Base-by-base conservation (phyloP, 2,113 vertebrate species). In the Arizona elegans region DNA sequence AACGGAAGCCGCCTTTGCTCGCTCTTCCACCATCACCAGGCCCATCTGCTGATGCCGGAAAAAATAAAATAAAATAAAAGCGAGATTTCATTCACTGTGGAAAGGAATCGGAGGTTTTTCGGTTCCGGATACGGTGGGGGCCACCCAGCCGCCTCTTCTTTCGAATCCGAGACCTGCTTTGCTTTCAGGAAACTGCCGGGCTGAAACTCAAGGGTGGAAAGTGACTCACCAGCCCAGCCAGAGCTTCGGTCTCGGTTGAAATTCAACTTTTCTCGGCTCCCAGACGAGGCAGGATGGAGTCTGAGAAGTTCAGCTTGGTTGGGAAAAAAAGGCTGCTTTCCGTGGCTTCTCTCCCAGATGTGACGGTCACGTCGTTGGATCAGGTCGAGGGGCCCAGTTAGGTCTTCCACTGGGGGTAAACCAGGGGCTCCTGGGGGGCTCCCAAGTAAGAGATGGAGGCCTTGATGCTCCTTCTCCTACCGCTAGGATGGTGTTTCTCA, bases 101-200 rank as follows among this genome's bases (percentile, higher is more conserved):
- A 81, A 97, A 97, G 96, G 96, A 97, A 97, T 96, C 95, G 96
- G 95, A 94, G 96, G 97, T 98, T 98, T 75, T 75, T 98, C 97
- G 92, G 97, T 98, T 98, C 97, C 96, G 92, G 96, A 97, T 96
- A 95, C 95, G 95, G 95, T 96, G 96, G 96, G 95, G 95, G 96
- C 95, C 47, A 50, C 47, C 47, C 97, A 96, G 96, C 92, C 92
- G 3, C 90, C 29, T 56, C 93, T 93, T 55, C 96, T 96, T 92
- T 33, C 94, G 93, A 97, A 96, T 96, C 96, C 88, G 96, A 5
- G 90, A 15, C 92, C 96, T 94, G 94, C 94, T 96, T 96, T 95
- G 94, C 93, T 96, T 96, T 96, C 97, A 97, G 97, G 95, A 97
- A 97, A 97, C 94, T 92, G 10, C 96, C 94, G 13, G 92, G 93